Conservation (phyloP, 1,140 invertebrate genomes). For the Calliopsis andreniformis region DNA sequence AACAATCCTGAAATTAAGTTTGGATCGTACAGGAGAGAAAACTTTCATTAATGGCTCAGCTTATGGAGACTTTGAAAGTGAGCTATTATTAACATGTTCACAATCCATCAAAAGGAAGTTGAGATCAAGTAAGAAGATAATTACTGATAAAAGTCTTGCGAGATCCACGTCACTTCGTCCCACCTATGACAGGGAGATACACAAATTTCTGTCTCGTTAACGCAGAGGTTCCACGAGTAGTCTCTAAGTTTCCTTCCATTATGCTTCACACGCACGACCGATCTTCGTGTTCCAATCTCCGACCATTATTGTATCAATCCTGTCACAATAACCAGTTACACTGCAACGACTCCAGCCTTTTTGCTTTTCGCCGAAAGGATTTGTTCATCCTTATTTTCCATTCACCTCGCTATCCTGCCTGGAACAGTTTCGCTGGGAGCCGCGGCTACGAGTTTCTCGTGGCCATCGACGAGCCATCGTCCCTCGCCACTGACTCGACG, state of each 20-base stretch:
- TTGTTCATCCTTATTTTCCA: conserved; percentile 1
- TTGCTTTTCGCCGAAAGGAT: neutral
- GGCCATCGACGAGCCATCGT: conserved; percentile 46
- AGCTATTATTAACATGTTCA: no score
- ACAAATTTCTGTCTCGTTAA: neutral
- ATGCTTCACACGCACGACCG: neutral
- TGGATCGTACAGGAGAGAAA: no score
- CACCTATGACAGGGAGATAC: neutral
- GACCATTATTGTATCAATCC: neutral
- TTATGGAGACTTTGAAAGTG: no score
- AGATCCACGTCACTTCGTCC: neutral
- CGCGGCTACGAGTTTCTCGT: conserved; percentile 33
- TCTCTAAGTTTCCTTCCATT: no score
- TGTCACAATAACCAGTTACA: neutral
- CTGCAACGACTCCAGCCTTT: neutral
- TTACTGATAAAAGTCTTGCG: no score
- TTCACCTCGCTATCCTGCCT: neutral
- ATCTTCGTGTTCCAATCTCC: neutral
- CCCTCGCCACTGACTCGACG: conserved; percentile 50
- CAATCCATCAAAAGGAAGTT: no score
- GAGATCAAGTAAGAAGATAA: no score
- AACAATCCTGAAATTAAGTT: no score
- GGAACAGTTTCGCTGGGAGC: conserved; percentile 43
- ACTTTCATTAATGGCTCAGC: no score
- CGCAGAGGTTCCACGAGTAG: neutral